phyloP scores from a whole-genome alignment of 2,113 vertebrate species.

The Marmota flaviventris region DNA sequence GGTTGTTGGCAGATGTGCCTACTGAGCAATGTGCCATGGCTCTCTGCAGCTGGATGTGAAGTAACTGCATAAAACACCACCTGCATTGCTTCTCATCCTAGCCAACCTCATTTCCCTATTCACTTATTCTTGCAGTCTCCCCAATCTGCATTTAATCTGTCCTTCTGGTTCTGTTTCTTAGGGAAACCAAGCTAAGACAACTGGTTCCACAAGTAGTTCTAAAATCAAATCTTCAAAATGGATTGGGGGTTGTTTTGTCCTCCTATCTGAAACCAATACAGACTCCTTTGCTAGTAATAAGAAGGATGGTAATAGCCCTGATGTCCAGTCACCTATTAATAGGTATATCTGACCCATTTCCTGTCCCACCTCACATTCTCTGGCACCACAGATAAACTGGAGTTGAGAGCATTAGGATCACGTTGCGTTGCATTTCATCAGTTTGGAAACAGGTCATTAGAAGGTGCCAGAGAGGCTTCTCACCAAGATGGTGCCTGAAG shows the following conservation, averaged over 20 bases:
- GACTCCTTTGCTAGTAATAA: not conserved
- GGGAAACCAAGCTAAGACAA: not conserved
- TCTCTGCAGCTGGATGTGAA: not conserved
- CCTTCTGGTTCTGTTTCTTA: not conserved
- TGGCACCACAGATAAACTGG: not conserved
- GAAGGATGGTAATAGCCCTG: not conserved
- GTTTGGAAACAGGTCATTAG: not conserved
- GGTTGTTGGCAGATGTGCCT: not conserved
- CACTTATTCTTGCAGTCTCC: not conserved
- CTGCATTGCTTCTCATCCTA: not conserved
- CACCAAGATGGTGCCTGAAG: not conserved
- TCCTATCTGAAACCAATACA: not conserved
- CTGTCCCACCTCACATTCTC: not conserved
- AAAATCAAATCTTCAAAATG: not conserved
- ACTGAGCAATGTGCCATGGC: not conserved
- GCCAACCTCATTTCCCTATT: not conserved
- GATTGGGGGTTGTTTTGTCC: not conserved
- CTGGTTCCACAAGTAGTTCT: not conserved
- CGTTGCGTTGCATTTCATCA: not conserved
- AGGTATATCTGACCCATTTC: not conserved
- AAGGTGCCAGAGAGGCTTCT: not conserved
- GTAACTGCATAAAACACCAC: not conserved
- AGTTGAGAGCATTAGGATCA: not conserved
- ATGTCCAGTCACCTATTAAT: not conserved
- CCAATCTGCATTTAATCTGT: not conserved